Evolutionary conservation across 2,888 invertebrate genomes (phyloP).

Genomic region (Leptopterna dolabrata): DNA sequence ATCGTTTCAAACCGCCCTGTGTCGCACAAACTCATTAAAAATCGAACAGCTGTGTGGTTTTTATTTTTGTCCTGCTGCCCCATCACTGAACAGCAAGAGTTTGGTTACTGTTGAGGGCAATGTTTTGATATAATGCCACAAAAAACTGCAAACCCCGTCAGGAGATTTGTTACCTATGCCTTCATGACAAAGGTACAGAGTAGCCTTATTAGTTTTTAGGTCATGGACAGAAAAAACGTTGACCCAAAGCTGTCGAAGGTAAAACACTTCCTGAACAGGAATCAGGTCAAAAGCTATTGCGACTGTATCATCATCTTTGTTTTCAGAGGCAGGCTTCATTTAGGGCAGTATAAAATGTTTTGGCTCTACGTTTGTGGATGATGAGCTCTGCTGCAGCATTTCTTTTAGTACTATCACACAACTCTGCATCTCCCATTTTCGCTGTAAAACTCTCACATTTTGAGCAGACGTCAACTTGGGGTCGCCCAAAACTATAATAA

Average conservation of each 20-base stretch:
- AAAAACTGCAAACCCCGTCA: slow-evolving; percentile 56
- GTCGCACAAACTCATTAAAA: too few species aligned
- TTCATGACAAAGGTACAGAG: slow-evolving; percentile 60
- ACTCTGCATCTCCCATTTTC: slow-evolving; percentile 59
- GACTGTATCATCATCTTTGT: slow-evolving; percentile 55
- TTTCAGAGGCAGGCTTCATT: slow-evolving; percentile 50
- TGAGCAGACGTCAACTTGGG: slow-evolving; percentile 62
- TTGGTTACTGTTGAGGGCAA: slow-evolving; percentile 53
- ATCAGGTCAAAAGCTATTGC: slow-evolving; percentile 57
- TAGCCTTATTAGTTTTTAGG: slow-evolving; percentile 58
- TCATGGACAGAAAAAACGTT: slow-evolving; percentile 59
- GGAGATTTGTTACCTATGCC: slow-evolving; percentile 56
- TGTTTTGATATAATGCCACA: slow-evolving; percentile 52
- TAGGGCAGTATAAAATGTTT: slow-evolving; percentile 34
- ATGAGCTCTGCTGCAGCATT: slow-evolving; percentile 59
- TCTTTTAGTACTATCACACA: slow-evolving; percentile 60
- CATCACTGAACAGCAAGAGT: slow-evolving; percentile 58
- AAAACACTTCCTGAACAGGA: slow-evolving; percentile 65
- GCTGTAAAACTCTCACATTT: slow-evolving; percentile 60
- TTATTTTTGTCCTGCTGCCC: slow-evolving; percentile 60
- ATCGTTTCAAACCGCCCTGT: too few species aligned
- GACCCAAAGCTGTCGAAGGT: slow-evolving; percentile 62
- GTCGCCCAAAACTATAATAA: slow-evolving; percentile 56
- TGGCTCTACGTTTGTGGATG: slow-evolving; percentile 61
- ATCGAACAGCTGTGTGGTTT: slow-evolving; percentile 51